phyloP scores from a whole-genome alignment of 2,888 invertebrate species.

The Amphipyra tragopoginis region DNA sequence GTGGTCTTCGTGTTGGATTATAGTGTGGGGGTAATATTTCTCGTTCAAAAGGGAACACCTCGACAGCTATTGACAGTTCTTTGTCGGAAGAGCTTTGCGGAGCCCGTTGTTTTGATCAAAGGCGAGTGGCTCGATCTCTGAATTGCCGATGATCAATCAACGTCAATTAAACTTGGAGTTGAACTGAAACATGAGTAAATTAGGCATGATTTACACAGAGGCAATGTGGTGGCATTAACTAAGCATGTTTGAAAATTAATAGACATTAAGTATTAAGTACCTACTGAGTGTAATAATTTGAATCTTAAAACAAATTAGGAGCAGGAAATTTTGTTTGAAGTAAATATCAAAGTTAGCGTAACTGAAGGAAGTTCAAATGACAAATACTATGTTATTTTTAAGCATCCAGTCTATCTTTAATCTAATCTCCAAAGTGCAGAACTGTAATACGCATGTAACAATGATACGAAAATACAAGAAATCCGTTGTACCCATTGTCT shows the following conservation, averaged over 20 bases:
- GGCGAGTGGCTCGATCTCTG: slow-evolving; percentile 34
- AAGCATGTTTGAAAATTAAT: slow-evolving; percentile 21
- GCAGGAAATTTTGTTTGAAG: neutral
- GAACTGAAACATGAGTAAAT: slow-evolving; percentile 35
- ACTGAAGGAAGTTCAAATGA: neutral
- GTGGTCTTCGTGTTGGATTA: slow-evolving; percentile 5
- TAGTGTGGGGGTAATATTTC: slow-evolving; percentile 41
- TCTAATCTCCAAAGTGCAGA: slow-evolving; percentile 21
- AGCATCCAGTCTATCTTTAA: neutral
- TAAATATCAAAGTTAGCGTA: neutral
- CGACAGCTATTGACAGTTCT: slow-evolving; percentile 56
- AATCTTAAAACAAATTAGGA: neutral
- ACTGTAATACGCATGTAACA: slow-evolving; percentile 1
- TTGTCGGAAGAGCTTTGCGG: slow-evolving; percentile 45
- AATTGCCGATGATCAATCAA: slow-evolving; percentile 55
- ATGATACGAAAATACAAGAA: slow-evolving; percentile 20
- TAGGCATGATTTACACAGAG: slow-evolving; percentile 33
- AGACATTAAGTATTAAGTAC: slow-evolving; percentile 9
- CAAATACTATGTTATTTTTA: too few relatives aligned
- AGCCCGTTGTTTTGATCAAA: slow-evolving; percentile 52
- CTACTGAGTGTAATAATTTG: neutral
- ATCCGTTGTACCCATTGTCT: slow-evolving; percentile 5
- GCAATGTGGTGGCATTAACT: slow-evolving; percentile 13
- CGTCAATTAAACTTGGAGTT: slow-evolving; percentile 56
- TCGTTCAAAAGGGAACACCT: slow-evolving; percentile 40